Percentiles rank a stretch among this genome's conserved stretches.
Evolutionary conservation across 2,113 vertebrate species (phyloP).

Genomic region (Tricholaema leucomelas): DNA sequence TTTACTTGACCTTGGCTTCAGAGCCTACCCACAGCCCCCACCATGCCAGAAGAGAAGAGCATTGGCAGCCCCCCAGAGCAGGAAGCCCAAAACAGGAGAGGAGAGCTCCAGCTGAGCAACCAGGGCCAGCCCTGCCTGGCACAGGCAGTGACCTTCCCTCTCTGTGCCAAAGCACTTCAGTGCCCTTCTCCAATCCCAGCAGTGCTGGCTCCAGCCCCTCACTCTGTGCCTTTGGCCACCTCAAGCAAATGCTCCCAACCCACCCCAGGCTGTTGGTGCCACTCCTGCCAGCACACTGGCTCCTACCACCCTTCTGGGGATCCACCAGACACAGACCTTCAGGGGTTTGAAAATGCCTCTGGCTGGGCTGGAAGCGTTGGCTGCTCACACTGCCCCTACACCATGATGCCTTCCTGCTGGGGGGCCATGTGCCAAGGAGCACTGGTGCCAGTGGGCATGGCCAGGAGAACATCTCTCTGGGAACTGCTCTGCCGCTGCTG

Average conservation of each 20-base stretch:
- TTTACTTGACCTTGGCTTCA: neutral
- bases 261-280: neutral
- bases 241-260: neutral
- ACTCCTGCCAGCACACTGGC: neutral
- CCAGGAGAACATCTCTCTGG: neutral
- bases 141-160: neutral
- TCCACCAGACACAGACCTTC: neutral
- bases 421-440: rapidly evolving
- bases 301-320: too few species aligned
- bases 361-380: rapidly evolving
- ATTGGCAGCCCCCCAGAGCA: neutral
- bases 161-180: neutral
- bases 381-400: rapidly evolving
- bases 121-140: neutral
- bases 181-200: conserved; percentile 2
- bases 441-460: rapidly evolving
- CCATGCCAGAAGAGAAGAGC: neutral
- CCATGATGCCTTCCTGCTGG: rapidly evolving
- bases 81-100: neutral
- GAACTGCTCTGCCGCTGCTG: too few species aligned
- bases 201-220: neutral
- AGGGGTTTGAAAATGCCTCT: neutral
- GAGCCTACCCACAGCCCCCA: neutral
- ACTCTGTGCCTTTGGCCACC: neutral
- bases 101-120: rapidly evolving